Conservation (phyloP, 2,888 invertebrate genomes). For the Zonitis immaculata region DNA sequence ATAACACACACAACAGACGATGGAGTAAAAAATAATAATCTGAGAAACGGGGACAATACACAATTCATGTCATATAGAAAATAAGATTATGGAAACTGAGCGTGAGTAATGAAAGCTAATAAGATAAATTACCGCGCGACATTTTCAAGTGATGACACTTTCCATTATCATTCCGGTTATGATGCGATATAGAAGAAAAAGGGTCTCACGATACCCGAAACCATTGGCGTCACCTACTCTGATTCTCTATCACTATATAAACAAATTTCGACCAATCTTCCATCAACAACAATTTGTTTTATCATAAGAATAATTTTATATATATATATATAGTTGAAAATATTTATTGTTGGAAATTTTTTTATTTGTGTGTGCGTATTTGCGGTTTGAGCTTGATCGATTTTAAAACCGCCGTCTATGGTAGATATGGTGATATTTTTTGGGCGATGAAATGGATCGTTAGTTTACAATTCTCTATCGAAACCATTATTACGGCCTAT, state of each 20-base stretch:
- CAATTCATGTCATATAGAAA: constrained; percentile 16
- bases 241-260: too few species aligned
- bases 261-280: too few species aligned
- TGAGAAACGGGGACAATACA: constrained; percentile 4
- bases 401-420: constrained; percentile 24
- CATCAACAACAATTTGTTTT: too few species aligned
- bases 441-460: constrained; percentile 47
- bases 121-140: constrained; percentile 37
- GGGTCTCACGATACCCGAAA: constrained; percentile 26
- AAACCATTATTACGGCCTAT: constrained; percentile 43
- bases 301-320: too few species aligned
- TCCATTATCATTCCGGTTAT: constrained; percentile 30
- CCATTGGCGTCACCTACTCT: constrained; percentile 25
- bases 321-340: too few species aligned
- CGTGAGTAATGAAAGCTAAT: constrained; percentile 35
- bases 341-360: too few species aligned
- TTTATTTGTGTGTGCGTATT: too few species aligned
- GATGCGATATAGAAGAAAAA: constrained; percentile 26
- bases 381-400: too few species aligned
- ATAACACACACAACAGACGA: too few species aligned
- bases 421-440: constrained; percentile 31
- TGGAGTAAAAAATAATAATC: too few species aligned
- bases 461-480: constrained; percentile 46
- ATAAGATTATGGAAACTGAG: constrained; percentile 21
- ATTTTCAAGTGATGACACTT: constrained; percentile 34